Base-by-base conservation (phyloP, 35 echinoderm and acorn worm species). In the Strongylocentrotus purpuratus region DNA sequence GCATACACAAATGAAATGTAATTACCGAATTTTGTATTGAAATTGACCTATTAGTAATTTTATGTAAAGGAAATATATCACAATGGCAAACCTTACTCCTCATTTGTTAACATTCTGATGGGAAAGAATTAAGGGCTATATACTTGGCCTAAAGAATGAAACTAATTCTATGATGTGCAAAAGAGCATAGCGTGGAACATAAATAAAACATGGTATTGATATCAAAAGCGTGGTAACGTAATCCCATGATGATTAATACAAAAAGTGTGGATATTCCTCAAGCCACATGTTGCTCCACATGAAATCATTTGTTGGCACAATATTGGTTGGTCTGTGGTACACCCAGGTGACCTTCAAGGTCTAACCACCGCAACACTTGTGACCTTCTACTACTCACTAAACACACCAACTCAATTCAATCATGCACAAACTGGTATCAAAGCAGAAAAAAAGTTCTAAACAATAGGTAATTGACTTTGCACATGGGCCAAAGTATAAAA, bases 321-420 rank as follows among this genome's bases (percentile, higher is more conserved):
- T 78, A 78, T 78, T 78, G 65, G 65, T 78, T 78, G 65, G 65
- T 78, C 65, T 78, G 65, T 78, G 65, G 65, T 28, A 28, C 20
- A 78, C 65, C 65, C 20, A 6, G 20, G 3, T 78, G 28, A 78
- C 65, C 65, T 78, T 78, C 65, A 78, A 78, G 18, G 65, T 78
- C 65, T 78, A 78, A 78, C 65, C 65, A 78, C 65, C 65, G 20
- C 65, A 78, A 78, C 65, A 78, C 25, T 22, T 78, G 25, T 78
- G 65, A 78, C 65, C 65, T 78, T 78, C 65, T 78, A 31, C 4
- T 78, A 78, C 65, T 78, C 65, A 78, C 65, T 8, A 78, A 78
- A 78, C 65, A 78, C 65, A 78, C 65, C 65, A 22, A 78, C 65
- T 78, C 65, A 28, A 78, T 78, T 78, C 65, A 78, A 78, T 78